phyloP scores from a whole-genome alignment of 92 coral and sea anemone species.

The Actinostola sp. region DNA sequence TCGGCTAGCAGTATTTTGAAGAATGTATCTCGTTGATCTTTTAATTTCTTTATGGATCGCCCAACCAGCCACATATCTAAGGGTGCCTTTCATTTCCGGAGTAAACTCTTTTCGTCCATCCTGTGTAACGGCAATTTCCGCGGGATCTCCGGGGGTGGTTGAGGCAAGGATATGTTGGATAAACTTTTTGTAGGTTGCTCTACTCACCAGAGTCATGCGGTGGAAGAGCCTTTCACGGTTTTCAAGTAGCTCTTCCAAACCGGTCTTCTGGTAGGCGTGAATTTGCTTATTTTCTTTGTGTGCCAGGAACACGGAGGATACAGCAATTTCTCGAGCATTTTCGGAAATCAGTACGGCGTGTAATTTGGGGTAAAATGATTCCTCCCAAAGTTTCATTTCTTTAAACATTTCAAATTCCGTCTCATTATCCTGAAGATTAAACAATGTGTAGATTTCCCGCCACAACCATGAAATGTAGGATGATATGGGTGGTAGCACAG shows the following conservation, averaged over 20 bases:
- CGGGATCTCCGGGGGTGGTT: not conserved
- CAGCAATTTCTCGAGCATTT: not conserved
- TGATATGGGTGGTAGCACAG: not conserved
- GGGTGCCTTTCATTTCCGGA: conserved; percentile 14
- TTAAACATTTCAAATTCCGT: not conserved
- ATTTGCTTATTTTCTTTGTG: not conserved
- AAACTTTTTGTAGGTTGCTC: conserved; percentile 1
- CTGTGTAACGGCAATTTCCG: too few species aligned
- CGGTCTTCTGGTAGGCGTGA: not conserved
- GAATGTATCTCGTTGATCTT: conserved; percentile 5
- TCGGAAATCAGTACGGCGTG: not conserved
- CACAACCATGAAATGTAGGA: conserved; percentile 5
- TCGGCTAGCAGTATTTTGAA: not conserved
- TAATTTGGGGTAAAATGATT: not conserved
- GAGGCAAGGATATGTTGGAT: not conserved
- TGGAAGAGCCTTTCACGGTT: not conserved
- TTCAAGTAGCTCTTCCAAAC: not conserved
- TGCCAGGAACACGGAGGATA: not conserved
- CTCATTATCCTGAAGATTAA: not conserved
- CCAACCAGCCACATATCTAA: conserved; percentile 19
- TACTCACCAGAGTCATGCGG: conserved; percentile 1
- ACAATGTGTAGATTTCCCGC: not conserved
- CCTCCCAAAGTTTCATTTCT: not conserved
- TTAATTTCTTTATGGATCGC: not conserved
- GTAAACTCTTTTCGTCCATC: not conserved